phyloP scores from a whole-genome alignment of 2,888 invertebrate species.

The Himalopsyche japonica region DNA sequence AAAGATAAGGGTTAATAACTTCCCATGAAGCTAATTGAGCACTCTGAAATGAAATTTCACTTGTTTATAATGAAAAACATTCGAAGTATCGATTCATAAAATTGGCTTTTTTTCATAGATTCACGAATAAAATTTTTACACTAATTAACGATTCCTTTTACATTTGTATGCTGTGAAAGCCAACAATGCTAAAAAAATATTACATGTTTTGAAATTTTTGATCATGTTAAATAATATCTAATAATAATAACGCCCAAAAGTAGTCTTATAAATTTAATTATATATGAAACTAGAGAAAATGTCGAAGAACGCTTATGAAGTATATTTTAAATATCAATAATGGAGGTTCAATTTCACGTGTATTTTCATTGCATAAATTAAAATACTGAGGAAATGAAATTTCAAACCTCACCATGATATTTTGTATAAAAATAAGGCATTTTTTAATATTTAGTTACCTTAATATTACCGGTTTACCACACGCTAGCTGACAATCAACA shows the following conservation, averaged over 20 bases:
- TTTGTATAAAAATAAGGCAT: neutral
- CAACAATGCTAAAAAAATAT: neutral
- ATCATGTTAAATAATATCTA: too few relatives aligned
- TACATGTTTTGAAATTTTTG: too few relatives aligned
- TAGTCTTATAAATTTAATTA: neutral
- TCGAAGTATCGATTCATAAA: neutral
- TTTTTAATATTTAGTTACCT: neutral
- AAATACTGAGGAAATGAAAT: neutral
- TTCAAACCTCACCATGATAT: neutral
- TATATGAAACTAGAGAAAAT: neutral
- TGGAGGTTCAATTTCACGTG: neutral
- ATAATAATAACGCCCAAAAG: too few relatives aligned
- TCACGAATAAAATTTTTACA: neutral
- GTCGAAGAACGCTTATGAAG: neutral
- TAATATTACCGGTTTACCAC: neutral
- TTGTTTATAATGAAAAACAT: neutral
- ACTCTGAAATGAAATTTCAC: neutral
- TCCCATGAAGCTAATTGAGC: too few relatives aligned
- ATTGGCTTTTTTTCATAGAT: neutral
- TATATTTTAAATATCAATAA: neutral
- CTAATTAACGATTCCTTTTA: neutral
- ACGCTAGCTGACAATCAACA: conserved; percentile 1
- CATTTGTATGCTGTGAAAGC: neutral
- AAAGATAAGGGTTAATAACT: too few relatives aligned
- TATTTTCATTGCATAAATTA: neutral